Conservation (phyloP, 1,140 invertebrate genomes). For the Gonatopus flavifemur region DNA sequence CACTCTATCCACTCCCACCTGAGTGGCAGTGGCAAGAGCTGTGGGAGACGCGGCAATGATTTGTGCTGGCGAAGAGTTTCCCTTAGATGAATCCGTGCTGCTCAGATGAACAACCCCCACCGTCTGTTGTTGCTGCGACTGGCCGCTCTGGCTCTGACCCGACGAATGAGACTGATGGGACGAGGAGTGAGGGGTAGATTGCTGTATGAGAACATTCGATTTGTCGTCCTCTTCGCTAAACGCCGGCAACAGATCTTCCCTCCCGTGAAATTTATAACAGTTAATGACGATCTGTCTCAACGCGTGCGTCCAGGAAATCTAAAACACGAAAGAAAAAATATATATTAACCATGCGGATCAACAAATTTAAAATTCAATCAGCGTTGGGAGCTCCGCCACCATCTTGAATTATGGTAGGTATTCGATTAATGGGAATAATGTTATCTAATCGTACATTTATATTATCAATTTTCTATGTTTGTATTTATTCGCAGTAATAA, state of each 20-base stretch:
- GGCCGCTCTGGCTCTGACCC: constrained; percentile 42
- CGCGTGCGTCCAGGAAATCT: constrained; percentile 99
- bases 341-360: background rate
- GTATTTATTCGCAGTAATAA: no score
- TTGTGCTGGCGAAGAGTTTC: constrained; percentile 60
- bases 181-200: constrained; percentile 49
- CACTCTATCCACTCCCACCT: constrained; percentile 66
- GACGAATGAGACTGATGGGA: constrained; percentile 39
- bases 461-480: no score
- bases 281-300: constrained; percentile 96
- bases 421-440: no score
- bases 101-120: constrained; percentile 69
- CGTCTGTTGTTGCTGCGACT: constrained; percentile 56
- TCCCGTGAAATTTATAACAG: constrained; percentile 96
- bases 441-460: no score
- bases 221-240: constrained; percentile 92
- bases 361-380: background rate
- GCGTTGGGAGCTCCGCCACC: no score
- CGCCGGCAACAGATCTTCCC: constrained; percentile 92
- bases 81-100: constrained; percentile 59
- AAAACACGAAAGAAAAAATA: constrained; percentile 30
- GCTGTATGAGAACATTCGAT: constrained; percentile 51
- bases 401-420: no score
- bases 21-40: constrained; percentile 64
- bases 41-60: constrained; percentile 62